Evolutionary conservation across 2,888 invertebrate genomes (phyloP).

Genomic region (Patella pellucida): DNA sequence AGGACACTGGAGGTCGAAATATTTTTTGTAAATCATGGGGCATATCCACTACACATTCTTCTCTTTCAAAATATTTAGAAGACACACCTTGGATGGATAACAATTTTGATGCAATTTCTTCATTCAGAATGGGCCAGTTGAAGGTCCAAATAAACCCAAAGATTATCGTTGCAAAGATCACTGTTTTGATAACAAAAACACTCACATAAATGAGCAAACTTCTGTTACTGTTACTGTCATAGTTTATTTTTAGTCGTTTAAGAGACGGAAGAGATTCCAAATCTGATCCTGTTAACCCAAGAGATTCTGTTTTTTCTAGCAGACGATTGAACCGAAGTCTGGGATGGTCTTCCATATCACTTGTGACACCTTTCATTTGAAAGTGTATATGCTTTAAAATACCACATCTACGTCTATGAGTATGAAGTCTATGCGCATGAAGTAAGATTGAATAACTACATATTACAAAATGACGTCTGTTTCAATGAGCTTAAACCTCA

Average conservation of each 20-base stretch:
- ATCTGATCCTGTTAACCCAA: conserved; percentile 50
- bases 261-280: conserved; percentile 44
- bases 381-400: too few relatives aligned
- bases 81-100: conserved; percentile 42
- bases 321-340: conserved; percentile 33
- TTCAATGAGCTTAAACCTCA: too few relatives aligned
- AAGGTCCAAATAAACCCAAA: conserved; percentile 36
- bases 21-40: conserved; percentile 55
- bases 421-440: too few relatives aligned
- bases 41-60: conserved; percentile 49
- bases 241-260: neutral
- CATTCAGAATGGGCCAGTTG: conserved; percentile 51
- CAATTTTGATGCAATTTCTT: conserved; percentile 40
- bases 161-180: conserved; percentile 23
- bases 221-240: too few relatives aligned
- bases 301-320: conserved; percentile 43
- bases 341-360: conserved; percentile 9
- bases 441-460: too few relatives aligned
- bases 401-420: too few relatives aligned
- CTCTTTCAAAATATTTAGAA: neutral
- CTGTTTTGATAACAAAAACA: neutral
- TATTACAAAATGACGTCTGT: too few relatives aligned
- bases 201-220: too few relatives aligned
- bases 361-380: neutral
- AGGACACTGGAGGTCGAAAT: conserved; percentile 86